Conservation (phyloP, 2,797 vertebrate species). For the Liparis tanakae region DNA sequence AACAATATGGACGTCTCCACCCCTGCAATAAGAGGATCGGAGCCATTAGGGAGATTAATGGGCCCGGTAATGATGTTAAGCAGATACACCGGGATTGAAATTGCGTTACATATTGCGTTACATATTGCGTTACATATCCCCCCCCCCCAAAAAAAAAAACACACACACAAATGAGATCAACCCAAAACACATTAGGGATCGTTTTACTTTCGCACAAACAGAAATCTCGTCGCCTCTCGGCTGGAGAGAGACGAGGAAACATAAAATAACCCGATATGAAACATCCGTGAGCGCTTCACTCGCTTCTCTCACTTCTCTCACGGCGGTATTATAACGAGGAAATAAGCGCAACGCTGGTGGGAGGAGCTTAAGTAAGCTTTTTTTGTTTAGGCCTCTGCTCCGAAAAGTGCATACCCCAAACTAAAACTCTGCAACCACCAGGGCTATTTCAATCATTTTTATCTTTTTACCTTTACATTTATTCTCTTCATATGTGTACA, state of each 20-base stretch:
- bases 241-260: not conserved
- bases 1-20: slow-evolving; percentile 68
- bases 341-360: too few relatives aligned
- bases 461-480: too few relatives aligned
- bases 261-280: slow-evolving; percentile 1
- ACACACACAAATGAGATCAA: slow-evolving; percentile 66
- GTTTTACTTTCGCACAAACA: slow-evolving; percentile 5
- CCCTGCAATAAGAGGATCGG: slow-evolving; percentile 77
- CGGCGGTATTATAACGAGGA: too few relatives aligned
- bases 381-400: too few relatives aligned
- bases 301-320: too few relatives aligned
- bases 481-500: too few relatives aligned
- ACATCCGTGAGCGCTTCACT: slow-evolving; percentile 4
- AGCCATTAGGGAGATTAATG: slow-evolving; percentile 83
- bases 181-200: slow-evolving; percentile 67
- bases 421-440: too few relatives aligned
- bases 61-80: slow-evolving; percentile 82
- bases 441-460: too few relatives aligned
- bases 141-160: not conserved
- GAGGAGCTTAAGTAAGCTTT: too few relatives aligned
- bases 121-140: slow-evolving; percentile 67
- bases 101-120: slow-evolving; percentile 63
- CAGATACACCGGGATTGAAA: slow-evolving; percentile 77
- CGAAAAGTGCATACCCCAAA: too few relatives aligned
- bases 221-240: slow-evolving; percentile 42